Conservation (phyloP, 2,888 invertebrate species). For the Lepidocyrtoides sp. region DNA sequence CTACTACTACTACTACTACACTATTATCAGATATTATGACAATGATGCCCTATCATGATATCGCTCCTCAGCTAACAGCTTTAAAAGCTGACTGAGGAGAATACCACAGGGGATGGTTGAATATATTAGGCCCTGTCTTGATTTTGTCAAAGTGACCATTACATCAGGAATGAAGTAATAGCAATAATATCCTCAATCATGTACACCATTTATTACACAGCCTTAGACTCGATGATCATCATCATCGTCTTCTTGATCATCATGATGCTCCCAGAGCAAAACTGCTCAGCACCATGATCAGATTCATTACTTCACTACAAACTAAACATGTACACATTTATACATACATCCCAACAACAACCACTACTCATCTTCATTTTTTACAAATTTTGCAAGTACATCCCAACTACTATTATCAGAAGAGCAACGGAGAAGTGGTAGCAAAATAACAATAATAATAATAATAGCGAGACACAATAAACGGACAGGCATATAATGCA, state of each 20-base stretch:
- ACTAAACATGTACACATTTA: background rate
- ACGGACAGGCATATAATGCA: background rate
- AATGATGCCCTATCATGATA: slow-evolving; percentile 52
- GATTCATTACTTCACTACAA: slow-evolving; percentile 25
- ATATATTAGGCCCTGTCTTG: slow-evolving; percentile 73
- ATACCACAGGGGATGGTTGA: slow-evolving; percentile 57
- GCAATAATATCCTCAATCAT: slow-evolving; percentile 77
- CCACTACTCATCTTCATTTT: slow-evolving; percentile 54
- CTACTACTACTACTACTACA: slow-evolving; percentile 22
- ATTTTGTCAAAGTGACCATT: slow-evolving; percentile 76
- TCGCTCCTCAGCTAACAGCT: slow-evolving; percentile 63
- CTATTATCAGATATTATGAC: slow-evolving; percentile 17
- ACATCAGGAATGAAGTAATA: slow-evolving; percentile 74
- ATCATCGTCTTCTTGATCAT: slow-evolving; percentile 40
- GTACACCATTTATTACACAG: slow-evolving; percentile 49
- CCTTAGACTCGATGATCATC: slow-evolving; percentile 13
- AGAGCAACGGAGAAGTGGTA: background rate
- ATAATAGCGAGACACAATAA: slow-evolving; percentile 1
- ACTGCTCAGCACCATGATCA: slow-evolving; percentile 25
- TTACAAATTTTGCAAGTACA: slow-evolving; percentile 67
- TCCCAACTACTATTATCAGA: background rate
- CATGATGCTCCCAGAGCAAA: slow-evolving; percentile 38
- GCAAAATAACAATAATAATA: slow-evolving; percentile 22
- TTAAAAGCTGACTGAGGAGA: slow-evolving; percentile 63
- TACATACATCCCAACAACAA: background rate